Evolutionary conservation across 2,888 invertebrate species (phyloP), one percentile per base, ranked within the genome.

Genomic region (Dryococelus australis): DNA sequence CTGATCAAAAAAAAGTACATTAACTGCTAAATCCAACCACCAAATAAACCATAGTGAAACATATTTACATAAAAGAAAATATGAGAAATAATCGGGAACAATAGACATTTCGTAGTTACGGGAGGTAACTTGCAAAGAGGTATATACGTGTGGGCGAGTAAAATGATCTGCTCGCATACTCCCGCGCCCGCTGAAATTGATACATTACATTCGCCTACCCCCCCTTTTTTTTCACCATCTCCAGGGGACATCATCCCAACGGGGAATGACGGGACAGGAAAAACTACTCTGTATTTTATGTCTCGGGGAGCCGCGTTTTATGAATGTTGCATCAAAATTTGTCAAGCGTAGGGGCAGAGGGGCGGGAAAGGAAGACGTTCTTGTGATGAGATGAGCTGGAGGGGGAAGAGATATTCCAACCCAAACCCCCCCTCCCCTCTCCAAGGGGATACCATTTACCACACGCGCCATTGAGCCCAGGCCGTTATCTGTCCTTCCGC

Each of bases 301-400:
- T 65, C 65, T n/a, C 65, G 65, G n/a, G 65, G 65, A 65, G 65
- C 65, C 65, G 65, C 65, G 65, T 83, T 83, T 83, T 83, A 83
- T 83, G 83, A 83, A 83, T 83, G 43, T 83, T 83, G 43, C 83
- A 83, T 83, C 83, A 83, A 83, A 83, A 83, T 83, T 83, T 83
- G 83, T 83, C 83, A 83, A 28, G 83, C 13, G 65, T 24, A 65
- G 83, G 35, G 35, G 28, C 28, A 28, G 80, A 20, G 80, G 6
- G 12, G 80, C 28, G 80, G 81, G 51, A 43, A 80, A 80, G 51
- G 16, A 80, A 43, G 81, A 79, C 24, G 85, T 83, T 83, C 43
- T 43, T 28, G 83, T 43, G 83, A 83, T 43, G 35, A 43, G 28
- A 43, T 43, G 83, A 86, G 79, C 6, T n/a, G 84, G 43, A 84